phyloP scores from a whole-genome alignment of 1,140 invertebrate species.

The Tribolium castaneum region DNA sequence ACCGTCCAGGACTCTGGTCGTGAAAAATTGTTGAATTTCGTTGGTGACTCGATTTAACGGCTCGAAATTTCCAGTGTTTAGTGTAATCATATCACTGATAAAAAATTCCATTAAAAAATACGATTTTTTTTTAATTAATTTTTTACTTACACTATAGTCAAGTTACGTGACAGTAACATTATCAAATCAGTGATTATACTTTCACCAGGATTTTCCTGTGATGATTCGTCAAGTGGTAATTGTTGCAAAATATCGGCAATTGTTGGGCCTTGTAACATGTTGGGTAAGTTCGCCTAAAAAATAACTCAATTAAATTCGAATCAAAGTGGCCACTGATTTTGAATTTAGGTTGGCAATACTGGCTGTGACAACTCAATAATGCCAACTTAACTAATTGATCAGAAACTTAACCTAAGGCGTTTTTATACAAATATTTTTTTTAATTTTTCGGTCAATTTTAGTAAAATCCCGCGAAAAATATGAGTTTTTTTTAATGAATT shows the following conservation, averaged over 20 bases:
- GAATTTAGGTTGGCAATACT: background rate
- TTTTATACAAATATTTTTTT: too few relatives aligned
- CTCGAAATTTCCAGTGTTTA: conserved; percentile 55
- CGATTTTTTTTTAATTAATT: background rate
- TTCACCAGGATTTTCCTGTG: conserved; percentile 62
- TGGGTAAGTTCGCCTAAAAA: conserved; percentile 9
- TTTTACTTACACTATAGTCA: conserved; percentile 55
- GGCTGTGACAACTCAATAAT: too few relatives aligned
- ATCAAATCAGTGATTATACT: conserved; percentile 64
- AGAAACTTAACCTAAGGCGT: too few relatives aligned
- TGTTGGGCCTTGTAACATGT: conserved; percentile 56
- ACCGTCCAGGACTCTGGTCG: conserved; percentile 64
- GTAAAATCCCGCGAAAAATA: too few relatives aligned
- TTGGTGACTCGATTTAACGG: conserved; percentile 59
- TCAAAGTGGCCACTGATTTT: background rate
- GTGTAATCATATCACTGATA: conserved; percentile 56
- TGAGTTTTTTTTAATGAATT: too few relatives aligned
- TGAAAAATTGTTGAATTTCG: conserved; percentile 65
- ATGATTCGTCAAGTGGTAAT: conserved; percentile 59
- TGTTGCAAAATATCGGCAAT: conserved; percentile 65
- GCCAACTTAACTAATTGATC: too few relatives aligned
- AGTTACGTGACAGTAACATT: conserved; percentile 61
- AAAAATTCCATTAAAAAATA: conserved; percentile 30
- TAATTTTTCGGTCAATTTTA: too few relatives aligned
- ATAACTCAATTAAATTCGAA: background rate